Conservation (phyloP, 2,113 vertebrate species). For the Cephalopholis sonnerati region DNA sequence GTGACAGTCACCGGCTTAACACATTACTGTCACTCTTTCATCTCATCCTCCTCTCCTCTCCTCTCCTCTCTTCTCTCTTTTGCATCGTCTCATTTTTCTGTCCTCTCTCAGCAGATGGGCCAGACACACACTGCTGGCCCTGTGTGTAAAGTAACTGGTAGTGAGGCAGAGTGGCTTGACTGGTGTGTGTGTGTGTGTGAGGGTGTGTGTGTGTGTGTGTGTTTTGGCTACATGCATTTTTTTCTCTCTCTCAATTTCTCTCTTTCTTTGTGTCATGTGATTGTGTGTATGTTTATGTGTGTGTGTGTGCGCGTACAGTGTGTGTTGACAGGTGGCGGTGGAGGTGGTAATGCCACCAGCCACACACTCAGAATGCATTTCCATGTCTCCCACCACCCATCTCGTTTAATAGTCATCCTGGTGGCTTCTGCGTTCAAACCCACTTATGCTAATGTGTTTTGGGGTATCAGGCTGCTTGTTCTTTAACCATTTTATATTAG, state of each 20-base stretch:
- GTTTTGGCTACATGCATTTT: conserved; percentile 16
- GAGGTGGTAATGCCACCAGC: conserved; percentile 51
- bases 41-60: conserved; percentile 12
- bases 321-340: conserved; percentile 63
- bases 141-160: conserved; percentile 56
- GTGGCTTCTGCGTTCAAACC: conserved; percentile 66
- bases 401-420: conserved; percentile 57
- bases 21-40: conserved; percentile 11
- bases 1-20: conserved; percentile 2
- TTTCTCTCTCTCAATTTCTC: not conserved
- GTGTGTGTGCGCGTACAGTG: not conserved
- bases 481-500: conserved; percentile 76
- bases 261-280: conserved; percentile 4
- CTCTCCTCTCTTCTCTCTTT: conserved; percentile 19
- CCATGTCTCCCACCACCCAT: conserved; percentile 43
- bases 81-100: conserved; percentile 60
- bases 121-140: conserved; percentile 78
- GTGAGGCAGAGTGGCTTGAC: conserved; percentile 1
- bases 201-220: conserved; percentile 20
- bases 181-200: conserved; percentile 27
- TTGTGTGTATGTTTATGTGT: conserved; percentile 7
- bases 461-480: conserved; percentile 54
- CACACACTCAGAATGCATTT: conserved; percentile 60
- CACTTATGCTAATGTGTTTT: conserved; percentile 77
- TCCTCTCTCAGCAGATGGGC: conserved; percentile 78